Percentiles rank a stretch among this genome's conserved stretches.
Conservation (phyloP, 2,797 vertebrate species). For the Lophotriccus pileatus region DNA sequence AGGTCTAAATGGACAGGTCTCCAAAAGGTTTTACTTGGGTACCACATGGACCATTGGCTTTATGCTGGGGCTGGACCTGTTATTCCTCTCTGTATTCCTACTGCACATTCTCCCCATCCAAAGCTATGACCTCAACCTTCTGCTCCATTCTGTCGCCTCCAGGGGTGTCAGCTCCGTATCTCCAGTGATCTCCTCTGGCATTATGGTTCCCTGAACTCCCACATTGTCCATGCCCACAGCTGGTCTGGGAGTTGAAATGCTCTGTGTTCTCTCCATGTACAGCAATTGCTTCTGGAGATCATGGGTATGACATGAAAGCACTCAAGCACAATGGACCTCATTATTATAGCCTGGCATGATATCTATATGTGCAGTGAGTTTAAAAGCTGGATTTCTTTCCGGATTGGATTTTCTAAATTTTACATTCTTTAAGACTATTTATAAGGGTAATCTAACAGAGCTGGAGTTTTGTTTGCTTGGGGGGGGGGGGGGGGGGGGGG, state of each 20-base stretch:
- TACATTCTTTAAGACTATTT: not conserved
- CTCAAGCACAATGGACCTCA: not conserved
- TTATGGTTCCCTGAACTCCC: not conserved
- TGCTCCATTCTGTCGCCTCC: not conserved
- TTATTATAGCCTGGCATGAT: not conserved
- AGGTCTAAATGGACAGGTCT: not conserved
- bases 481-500: no score
- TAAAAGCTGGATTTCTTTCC: not conserved
- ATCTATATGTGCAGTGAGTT: not conserved
- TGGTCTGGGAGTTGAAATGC: not conserved
- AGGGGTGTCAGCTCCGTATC: rapidly evolving
- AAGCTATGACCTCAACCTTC: not conserved
- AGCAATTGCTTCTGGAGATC: not conserved
- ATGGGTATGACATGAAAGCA: not conserved
- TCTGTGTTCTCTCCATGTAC: not conserved
- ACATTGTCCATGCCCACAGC: not conserved
- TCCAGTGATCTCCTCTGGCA: not conserved
- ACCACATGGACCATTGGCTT: not conserved
- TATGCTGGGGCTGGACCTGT: not conserved
- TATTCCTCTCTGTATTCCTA: not conserved
- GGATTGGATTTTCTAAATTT: not conserved
- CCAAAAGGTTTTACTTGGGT: not conserved
- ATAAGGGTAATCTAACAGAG: not conserved
- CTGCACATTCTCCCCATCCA: not conserved
- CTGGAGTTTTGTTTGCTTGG: not conserved